Conservation (phyloP, 1,140 invertebrate species). For the Diuraphis noxia region DNA sequence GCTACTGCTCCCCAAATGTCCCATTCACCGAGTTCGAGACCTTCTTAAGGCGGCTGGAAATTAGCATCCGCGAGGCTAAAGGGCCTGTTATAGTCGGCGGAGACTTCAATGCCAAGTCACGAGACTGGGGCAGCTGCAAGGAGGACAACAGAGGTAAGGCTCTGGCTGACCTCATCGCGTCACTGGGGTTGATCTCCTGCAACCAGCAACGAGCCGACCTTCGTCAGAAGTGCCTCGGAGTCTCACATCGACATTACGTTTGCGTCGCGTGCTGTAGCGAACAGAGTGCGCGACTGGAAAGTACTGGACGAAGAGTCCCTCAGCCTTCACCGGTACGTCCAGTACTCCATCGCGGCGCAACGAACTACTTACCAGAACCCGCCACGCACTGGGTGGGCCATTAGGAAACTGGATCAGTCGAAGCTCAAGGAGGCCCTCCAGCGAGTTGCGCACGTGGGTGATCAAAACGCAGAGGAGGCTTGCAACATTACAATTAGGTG, state of each 20-base stretch:
- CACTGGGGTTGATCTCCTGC: background rate
- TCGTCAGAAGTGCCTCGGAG: background rate
- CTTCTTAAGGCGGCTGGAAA: background rate
- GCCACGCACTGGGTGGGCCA: too few relatives aligned
- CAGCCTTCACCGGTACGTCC: background rate
- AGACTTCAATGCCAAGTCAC: conserved; percentile 11
- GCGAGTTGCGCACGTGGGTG: fast-evolving
- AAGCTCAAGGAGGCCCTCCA: background rate
- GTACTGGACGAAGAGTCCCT: background rate
- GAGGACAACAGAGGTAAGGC: background rate
- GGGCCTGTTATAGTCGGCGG: background rate
- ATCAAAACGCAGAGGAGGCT: too few relatives aligned
- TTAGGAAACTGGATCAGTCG: background rate
- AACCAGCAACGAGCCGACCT: background rate
- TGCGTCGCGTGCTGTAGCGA: background rate
- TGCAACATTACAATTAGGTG: background rate
- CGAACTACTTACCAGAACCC: background rate
- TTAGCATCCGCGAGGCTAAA: background rate
- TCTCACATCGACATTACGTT: background rate
- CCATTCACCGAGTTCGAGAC: background rate
- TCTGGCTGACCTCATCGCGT: background rate
- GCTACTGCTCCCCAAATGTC: conserved; percentile 22
- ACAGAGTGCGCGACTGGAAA: background rate
- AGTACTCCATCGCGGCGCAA: background rate
- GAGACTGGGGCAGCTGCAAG: background rate